Conservation (phyloP, 2,797 vertebrate species). For the Sciaenops ocellatus region DNA sequence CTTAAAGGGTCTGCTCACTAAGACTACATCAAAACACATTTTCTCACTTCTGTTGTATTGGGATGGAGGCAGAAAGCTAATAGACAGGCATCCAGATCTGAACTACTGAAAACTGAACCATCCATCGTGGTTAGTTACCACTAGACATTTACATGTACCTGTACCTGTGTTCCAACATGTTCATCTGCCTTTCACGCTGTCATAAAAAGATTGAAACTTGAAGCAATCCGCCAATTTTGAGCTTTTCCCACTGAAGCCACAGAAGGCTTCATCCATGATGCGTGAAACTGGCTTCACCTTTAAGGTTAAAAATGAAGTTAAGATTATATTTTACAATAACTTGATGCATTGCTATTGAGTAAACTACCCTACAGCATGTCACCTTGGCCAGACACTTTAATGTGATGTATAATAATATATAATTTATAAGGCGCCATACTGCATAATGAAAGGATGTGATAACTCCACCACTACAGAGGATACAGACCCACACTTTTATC, state of each 20-base stretch:
- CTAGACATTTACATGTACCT: not conserved
- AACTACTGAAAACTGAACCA: not conserved
- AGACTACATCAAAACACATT: no score
- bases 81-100: not conserved
- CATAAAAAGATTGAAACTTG: not conserved
- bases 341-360: not conserved
- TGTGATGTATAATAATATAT: not conserved
- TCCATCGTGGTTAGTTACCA: not conserved
- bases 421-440: not conserved
- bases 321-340: not conserved
- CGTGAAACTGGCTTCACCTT: no score
- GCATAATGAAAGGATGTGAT: not conserved
- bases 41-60: not conserved
- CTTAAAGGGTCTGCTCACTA: not conserved
- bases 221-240: not conserved
- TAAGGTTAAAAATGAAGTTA: no score
- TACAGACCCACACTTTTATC: not conserved
- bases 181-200: not conserved
- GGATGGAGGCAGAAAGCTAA: not conserved
- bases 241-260: no score
- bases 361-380: not conserved
- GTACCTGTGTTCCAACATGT: not conserved
- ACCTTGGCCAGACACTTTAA: not conserved
- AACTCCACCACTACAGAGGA: not conserved
- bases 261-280: no score